Base-by-base conservation (phyloP, 2,888 invertebrate genomes). In the Pseudoips prasinana region DNA sequence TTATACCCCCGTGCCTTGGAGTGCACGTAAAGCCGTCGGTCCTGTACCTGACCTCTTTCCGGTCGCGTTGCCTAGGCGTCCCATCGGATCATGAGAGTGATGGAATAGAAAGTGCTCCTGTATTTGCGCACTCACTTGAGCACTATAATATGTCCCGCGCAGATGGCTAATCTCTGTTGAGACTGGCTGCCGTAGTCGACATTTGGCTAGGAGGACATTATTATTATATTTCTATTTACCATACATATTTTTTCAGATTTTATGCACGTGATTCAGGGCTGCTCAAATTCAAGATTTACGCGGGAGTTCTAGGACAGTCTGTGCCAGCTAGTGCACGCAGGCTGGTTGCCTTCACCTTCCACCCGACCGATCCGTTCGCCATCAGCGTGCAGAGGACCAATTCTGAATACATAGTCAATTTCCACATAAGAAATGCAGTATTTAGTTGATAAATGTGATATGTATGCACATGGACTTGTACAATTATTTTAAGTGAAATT, bases 361-460 rank as follows among this genome's bases (percentile, higher is more conserved):
- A 98, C 83, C 98, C 98, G 0, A 95, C 94, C 7, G 98, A 98
- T 82, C 98, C 98, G 0, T 97, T 98, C 80, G 95, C 97, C 5
- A 96, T 98, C 48, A 98, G 97, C 64, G 96, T 98, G 5, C 98
- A 98, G 74, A 90, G 98, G 57, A 95, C 96, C 6, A 95, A 96
- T 80, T 92, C 95, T 0, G 97, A 97, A 69, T 98, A 98, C 74
- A 94, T 97, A 39, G 96, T 98, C 27, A 98, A 98, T 86, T 96
- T 98, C 77, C 98, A 98, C 71, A 92, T 98, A 33, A 90, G 97
- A 64, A 93, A 95, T 53, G 86, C 86, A 19, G 87, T 86, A 8
- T 76, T 84, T 38, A 83, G 81, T 68, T 80, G 69, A 80, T 40
- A 10, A 19, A 1, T n/a, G n/a, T n/a, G n/a, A 1, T 20, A 29